These are phyloP conservation scores for Aspidiotus destructor DNA, from an alignment of 2,888 invertebrate species.

Conservation along the genomic window DNA sequence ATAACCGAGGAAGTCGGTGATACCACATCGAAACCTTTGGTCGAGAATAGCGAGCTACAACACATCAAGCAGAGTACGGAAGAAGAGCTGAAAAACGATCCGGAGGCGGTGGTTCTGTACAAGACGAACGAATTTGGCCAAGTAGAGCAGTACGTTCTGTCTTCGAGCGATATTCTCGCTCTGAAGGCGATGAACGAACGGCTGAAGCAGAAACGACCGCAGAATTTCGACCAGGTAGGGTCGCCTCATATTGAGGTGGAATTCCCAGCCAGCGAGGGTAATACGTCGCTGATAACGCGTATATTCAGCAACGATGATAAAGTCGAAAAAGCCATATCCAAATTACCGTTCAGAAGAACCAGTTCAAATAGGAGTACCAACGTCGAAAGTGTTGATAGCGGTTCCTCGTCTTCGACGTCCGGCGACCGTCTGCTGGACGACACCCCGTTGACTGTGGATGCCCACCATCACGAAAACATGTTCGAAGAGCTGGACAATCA, in stretches of 20 bases:
- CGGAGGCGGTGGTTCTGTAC: conserved; percentile 38
- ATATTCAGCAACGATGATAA: not conserved
- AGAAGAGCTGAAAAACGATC: conserved; percentile 36
- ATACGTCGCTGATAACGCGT: conserved; percentile 13
- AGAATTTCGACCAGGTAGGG: conserved; percentile 13
- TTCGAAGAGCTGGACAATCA: conserved; percentile 28
- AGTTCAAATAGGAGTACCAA: not conserved
- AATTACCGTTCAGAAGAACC: conserved; percentile 12
- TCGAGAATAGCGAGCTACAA: conserved; percentile 19
- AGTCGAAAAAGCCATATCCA: conserved; percentile 20
- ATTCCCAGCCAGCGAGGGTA: not conserved
- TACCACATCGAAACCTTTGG: not conserved
- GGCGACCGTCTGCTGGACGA: not conserved
- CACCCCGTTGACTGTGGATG: not conserved
- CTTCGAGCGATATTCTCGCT: conserved; percentile 38
- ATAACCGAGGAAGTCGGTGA: not conserved
- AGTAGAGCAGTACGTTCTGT: conserved; percentile 38
- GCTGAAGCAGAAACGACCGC: conserved; percentile 30
- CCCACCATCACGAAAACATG: conserved; percentile 29
- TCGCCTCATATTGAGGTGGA: conserved; percentile 1
- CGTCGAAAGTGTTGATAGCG: not conserved
- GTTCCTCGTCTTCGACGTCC: not conserved
- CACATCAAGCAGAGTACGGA: conserved; percentile 12
- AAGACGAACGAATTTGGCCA: conserved; percentile 38
- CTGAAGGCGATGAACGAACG: conserved; percentile 38